These are phyloP conservation scores for Lacerta bilineata DNA, from an alignment of 2,797 vertebrate genomes.

Conservation along the genomic window DNA sequence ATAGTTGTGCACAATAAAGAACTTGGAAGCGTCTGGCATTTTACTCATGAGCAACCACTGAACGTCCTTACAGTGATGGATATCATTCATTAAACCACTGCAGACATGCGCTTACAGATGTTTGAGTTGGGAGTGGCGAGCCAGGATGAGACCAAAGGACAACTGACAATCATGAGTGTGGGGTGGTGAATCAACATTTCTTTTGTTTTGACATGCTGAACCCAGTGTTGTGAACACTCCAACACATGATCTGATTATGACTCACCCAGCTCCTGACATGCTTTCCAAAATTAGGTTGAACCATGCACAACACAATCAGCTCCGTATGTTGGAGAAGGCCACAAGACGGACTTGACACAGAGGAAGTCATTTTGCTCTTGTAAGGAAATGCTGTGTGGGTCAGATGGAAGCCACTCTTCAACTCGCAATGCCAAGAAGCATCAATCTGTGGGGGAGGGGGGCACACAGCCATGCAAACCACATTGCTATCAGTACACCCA, in stretches of 20 bases:
- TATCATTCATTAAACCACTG: too few relatives aligned
- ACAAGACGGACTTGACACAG: not conserved
- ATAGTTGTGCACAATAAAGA: too few relatives aligned
- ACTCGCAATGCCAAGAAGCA: not conserved
- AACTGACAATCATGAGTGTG: not conserved
- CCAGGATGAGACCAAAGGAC: not conserved
- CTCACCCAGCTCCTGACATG: not conserved
- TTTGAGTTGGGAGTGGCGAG: not conserved
- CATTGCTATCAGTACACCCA: not conserved
- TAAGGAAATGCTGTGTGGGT: not conserved
- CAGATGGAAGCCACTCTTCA: not conserved
- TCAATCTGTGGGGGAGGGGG: not conserved
- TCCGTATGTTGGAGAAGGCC: not conserved
- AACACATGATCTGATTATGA: not conserved
- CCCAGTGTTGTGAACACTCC: not conserved
- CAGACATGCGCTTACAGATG: not conserved
- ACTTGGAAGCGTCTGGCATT: too few relatives aligned
- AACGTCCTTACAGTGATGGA: too few relatives aligned
- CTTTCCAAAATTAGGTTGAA: conserved; percentile 3
- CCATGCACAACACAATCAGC: not conserved
- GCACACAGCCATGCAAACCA: not conserved
- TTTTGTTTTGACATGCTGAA: not conserved
- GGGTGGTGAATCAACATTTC: not conserved
- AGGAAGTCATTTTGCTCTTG: not conserved
- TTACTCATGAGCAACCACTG: too few relatives aligned